phyloP scores from a whole-genome alignment of 1,140 invertebrate species.

The Temnothorax curvispinosus region DNA sequence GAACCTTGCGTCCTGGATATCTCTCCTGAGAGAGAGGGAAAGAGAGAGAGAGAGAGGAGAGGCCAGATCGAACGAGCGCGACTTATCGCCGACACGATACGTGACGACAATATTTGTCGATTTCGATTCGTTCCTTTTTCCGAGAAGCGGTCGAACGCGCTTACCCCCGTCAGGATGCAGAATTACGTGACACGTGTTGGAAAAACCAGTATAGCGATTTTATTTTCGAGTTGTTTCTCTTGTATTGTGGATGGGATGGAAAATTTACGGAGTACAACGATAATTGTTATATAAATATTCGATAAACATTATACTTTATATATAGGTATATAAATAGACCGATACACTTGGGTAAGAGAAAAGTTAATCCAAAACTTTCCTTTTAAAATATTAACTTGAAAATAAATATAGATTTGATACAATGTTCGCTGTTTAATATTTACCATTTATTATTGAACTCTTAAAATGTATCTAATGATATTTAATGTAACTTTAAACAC shows the following conservation, averaged over 20 bases:
- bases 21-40: not conserved
- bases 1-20: not conserved
- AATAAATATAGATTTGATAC: not conserved
- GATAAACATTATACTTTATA: not conserved
- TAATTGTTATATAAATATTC: not conserved
- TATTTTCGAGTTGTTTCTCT: not conserved
- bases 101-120: constrained; percentile 64
- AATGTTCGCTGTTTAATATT: not conserved
- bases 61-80: constrained; percentile 18
- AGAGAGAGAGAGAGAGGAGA: not conserved
- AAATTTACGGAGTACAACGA: not conserved
- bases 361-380: not conserved
- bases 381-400: constrained; percentile 9
- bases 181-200: constrained; percentile 50
- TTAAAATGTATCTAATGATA: not conserved
- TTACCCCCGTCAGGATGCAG: constrained; percentile 31
- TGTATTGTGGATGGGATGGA: not conserved
- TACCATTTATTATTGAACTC: not conserved
- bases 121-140: constrained; percentile 53
- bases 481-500: not conserved
- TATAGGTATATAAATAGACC: not conserved
- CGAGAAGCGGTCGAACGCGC: constrained; percentile 29
- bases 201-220: not conserved
- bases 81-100: constrained; percentile 50
- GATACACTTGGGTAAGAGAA: not conserved